Evolutionary conservation across 1,140 invertebrate genomes (phyloP).

Genomic region (Frieseomelitta varia): DNA sequence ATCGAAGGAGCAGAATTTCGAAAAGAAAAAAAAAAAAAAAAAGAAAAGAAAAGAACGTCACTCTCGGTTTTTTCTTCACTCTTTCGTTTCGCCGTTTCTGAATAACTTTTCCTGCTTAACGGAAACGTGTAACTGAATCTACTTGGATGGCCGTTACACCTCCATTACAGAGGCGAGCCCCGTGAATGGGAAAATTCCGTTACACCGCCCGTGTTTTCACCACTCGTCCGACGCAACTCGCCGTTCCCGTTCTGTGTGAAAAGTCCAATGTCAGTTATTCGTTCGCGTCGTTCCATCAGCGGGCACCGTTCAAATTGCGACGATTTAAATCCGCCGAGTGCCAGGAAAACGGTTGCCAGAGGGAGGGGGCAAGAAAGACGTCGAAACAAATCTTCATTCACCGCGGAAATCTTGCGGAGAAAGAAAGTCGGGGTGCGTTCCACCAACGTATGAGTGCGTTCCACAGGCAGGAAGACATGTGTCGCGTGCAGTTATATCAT

Average conservation of each 20-base stretch:
- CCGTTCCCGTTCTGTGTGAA: not conserved
- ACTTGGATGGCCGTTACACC: not conserved
- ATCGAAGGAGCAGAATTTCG: slow-evolving; percentile 54
- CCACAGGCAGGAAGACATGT: slow-evolving; percentile 77
- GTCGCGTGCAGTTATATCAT: slow-evolving; percentile 82
- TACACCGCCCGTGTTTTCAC: not conserved
- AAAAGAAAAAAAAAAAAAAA: not conserved
- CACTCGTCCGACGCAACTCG: not conserved
- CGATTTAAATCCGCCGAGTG: slow-evolving; percentile 47
- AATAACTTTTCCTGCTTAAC: slow-evolving; percentile 32
- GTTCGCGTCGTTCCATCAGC: not conserved
- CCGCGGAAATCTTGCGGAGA: slow-evolving; percentile 33
- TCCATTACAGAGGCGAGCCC: not conserved
- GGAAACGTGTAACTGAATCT: slow-evolving; percentile 39
- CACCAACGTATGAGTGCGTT: slow-evolving; percentile 69
- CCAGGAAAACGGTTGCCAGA: not conserved
- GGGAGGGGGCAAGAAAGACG: slow-evolving; percentile 54
- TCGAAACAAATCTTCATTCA: slow-evolving; percentile 80
- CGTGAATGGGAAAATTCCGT: slow-evolving; percentile 20
- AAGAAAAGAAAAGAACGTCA: slow-evolving; percentile 10
- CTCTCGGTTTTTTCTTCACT: slow-evolving; percentile 26
- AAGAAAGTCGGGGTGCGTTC: slow-evolving; percentile 31
- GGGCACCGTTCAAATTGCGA: slow-evolving; percentile 1
- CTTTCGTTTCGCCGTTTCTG: not conserved
- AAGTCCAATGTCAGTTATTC: slow-evolving; percentile 41